phyloP scores from a whole-genome alignment of 2,797 vertebrate genomes.

The Coreius guichenoti region DNA sequence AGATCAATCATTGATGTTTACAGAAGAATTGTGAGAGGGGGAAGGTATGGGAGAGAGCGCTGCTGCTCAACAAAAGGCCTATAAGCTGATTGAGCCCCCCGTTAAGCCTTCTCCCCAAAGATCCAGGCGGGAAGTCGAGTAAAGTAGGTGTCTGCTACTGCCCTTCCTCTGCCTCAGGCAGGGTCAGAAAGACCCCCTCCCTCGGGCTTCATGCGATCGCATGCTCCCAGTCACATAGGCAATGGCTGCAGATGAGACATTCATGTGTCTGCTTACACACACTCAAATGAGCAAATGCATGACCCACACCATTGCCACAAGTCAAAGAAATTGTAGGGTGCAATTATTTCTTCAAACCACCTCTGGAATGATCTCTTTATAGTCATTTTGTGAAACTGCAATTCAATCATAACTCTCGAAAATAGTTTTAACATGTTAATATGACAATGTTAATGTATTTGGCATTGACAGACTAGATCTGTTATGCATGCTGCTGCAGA shows the following conservation, averaged over 20 bases:
- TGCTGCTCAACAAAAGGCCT: slow-evolving; percentile 55
- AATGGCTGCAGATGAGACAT: slow-evolving; percentile 15
- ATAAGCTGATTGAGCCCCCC: slow-evolving; percentile 42
- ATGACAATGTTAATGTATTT: not conserved
- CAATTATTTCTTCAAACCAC: not conserved
- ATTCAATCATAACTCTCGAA: not conserved
- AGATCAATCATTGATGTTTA: slow-evolving; percentile 42
- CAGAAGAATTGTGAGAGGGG: slow-evolving; percentile 39
- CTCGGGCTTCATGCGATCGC: not conserved
- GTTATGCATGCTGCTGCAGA: not conserved
- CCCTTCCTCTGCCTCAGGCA: slow-evolving; percentile 27
- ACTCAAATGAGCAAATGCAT: slow-evolving; percentile 7
- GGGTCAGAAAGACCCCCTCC: slow-evolving; percentile 2
- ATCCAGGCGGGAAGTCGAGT: slow-evolving; percentile 15
- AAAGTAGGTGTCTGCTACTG: slow-evolving; percentile 11
- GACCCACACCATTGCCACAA: not conserved
- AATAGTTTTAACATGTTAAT: not conserved
- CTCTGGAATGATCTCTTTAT: not conserved
- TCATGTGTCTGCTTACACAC: not conserved
- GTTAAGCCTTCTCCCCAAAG: slow-evolving; percentile 1
- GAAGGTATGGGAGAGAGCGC: slow-evolving; percentile 16
- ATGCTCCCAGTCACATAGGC: slow-evolving; percentile 51
- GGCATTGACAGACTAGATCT: not conserved
- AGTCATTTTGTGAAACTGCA: slow-evolving; percentile 1
- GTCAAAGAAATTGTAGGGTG: not conserved